Percentiles rank a stretch among this genome's conserved stretches.
Conservation (phyloP, 37 sponge, comb jelly and placozoan species). For the Eunapius fragilis region DNA sequence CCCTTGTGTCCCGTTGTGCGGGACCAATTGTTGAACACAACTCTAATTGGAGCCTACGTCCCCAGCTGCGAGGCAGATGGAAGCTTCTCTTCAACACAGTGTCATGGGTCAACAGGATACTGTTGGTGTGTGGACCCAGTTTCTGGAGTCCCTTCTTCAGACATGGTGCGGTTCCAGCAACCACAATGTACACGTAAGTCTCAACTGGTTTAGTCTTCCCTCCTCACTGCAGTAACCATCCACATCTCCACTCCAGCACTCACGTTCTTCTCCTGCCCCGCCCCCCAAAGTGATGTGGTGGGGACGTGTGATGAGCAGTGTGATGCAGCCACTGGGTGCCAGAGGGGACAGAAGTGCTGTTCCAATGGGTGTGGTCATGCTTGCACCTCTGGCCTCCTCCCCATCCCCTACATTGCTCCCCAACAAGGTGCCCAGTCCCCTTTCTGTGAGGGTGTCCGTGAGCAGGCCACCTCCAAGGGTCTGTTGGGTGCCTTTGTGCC, state of each 20-base stretch:
- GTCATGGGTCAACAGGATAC: slow-evolving; percentile 33
- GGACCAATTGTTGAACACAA: background rate
- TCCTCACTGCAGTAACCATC: background rate
- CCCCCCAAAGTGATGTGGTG: background rate
- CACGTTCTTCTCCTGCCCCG: slow-evolving; percentile 1
- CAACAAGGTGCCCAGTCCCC: slow-evolving; percentile 2
- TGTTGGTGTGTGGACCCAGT: slow-evolving; percentile 59
- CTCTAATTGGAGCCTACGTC: slow-evolving; percentile 12
- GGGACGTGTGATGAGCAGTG: slow-evolving; percentile 39
- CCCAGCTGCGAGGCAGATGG: slow-evolving; percentile 42
- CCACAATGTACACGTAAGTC: slow-evolving; percentile 40
- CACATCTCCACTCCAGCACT: background rate
- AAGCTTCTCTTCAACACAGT: slow-evolving; percentile 34
- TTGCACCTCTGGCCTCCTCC: slow-evolving; percentile 27
- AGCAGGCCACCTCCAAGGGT: background rate
- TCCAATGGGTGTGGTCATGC: slow-evolving; percentile 77
- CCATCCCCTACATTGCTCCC: slow-evolving; percentile 1
- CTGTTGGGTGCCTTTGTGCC: slow-evolving; percentile 29
- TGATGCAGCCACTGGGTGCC: background rate
- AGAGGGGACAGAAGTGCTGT: slow-evolving; percentile 49
- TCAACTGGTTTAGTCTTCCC: background rate
- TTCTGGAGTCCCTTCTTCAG: slow-evolving; percentile 25
- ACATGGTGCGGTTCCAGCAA: slow-evolving; percentile 13
- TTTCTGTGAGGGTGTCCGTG: background rate
- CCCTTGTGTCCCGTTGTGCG: slow-evolving; percentile 8